Conservation (phyloP, 1,140 invertebrate genomes). For the Mamestra configurata region DNA sequence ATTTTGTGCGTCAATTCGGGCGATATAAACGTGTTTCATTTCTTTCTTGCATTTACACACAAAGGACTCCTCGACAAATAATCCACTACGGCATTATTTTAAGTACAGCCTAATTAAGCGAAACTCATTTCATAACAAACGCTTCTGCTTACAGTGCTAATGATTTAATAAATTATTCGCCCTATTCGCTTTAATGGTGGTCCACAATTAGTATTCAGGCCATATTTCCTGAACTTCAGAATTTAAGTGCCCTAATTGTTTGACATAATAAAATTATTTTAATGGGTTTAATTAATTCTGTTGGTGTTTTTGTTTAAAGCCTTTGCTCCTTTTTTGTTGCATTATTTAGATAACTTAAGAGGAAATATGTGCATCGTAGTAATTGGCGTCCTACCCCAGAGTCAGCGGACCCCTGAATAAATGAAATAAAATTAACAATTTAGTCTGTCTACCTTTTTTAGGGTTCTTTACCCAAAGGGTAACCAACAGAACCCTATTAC, state of each 20-base stretch:
- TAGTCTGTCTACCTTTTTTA: too few species aligned
- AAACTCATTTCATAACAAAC: not conserved
- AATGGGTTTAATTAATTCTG: constrained; percentile 17
- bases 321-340: not conserved
- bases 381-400: too few species aligned
- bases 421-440: too few species aligned
- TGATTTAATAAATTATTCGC: constrained; percentile 37
- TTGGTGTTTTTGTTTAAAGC: not conserved
- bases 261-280: constrained; percentile 34
- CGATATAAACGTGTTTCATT: too few species aligned
- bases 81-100: not conserved
- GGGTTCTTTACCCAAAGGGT: too few species aligned
- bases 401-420: too few species aligned
- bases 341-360: too few species aligned
- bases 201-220: constrained; percentile 9
- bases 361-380: too few species aligned
- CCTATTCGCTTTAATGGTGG: constrained; percentile 20
- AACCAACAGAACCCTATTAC: too few species aligned
- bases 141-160: not conserved
- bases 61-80: too few species aligned
- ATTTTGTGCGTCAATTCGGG: too few species aligned
- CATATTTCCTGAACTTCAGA: constrained; percentile 32
- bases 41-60: too few species aligned
- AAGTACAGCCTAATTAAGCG: not conserved
- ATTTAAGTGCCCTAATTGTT: constrained; percentile 31